These are phyloP conservation scores for Silurus asotus DNA, from an alignment of 2,113 vertebrate genomes.

Conservation along the genomic window DNA sequence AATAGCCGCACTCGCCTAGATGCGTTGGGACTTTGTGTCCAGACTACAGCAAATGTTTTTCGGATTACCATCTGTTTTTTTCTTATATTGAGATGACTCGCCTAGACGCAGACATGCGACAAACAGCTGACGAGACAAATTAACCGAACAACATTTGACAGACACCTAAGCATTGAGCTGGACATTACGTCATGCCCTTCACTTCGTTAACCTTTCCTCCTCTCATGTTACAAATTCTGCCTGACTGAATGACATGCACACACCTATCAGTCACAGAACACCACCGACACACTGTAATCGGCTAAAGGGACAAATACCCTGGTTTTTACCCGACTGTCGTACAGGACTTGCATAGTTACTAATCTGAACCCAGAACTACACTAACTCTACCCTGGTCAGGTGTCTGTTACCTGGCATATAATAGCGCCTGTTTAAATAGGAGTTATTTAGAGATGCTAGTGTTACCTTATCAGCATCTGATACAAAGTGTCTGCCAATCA, in stretches of 20 bases:
- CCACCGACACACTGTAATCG: background rate
- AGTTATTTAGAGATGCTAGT: background rate
- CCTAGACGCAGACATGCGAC: background rate
- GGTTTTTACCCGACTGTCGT: background rate
- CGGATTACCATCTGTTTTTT: background rate
- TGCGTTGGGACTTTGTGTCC: background rate
- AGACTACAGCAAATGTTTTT: background rate
- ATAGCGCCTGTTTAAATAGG: background rate
- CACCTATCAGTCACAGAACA: background rate
- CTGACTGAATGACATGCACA: background rate
- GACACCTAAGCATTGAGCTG: background rate
- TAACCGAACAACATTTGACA: background rate
- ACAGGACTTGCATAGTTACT: background rate
- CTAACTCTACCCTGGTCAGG: background rate
- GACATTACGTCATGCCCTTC: constrained; percentile 20
- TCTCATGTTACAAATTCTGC: constrained; percentile 13
- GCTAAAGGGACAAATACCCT: background rate
- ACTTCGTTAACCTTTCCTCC: constrained; percentile 9
- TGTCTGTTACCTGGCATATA: background rate
- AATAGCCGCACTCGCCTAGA: background rate
- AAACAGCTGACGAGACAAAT: background rate
- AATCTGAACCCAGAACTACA: background rate
- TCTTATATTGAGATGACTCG: background rate
- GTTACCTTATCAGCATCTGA: background rate
- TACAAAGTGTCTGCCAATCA: background rate